phyloP scores from a whole-genome alignment of 2,888 invertebrate species.

The Vanessa cardui region DNA sequence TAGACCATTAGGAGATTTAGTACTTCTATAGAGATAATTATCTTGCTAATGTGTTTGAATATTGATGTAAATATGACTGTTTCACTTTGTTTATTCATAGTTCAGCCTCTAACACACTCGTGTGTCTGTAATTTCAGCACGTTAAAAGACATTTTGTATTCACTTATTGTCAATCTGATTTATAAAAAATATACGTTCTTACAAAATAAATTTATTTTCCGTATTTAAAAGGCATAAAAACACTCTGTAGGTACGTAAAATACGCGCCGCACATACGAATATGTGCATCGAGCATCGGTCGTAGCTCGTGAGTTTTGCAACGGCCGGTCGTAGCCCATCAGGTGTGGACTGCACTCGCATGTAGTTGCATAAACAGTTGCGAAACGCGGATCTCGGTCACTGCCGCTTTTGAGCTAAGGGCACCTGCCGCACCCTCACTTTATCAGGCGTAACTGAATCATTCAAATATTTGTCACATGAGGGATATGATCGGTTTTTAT shows the following conservation, averaged over 20 bases:
- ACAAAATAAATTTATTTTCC: background rate
- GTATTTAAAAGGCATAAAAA: constrained; percentile 21
- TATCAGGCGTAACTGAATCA: constrained; percentile 33
- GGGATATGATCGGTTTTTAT: constrained; percentile 7
- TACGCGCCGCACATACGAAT: constrained; percentile 50
- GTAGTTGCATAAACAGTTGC: constrained; percentile 79
- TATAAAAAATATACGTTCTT: constrained; percentile 7
- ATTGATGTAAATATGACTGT: background rate
- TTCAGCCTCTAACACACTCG: background rate
- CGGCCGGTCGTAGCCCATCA: constrained; percentile 68
- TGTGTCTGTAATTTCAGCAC: background rate
- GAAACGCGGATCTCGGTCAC: constrained; percentile 79
- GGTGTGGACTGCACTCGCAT: constrained; percentile 69
- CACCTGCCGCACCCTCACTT: constrained; percentile 56
- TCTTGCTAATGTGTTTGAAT: background rate
- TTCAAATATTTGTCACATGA: constrained; percentile 31
- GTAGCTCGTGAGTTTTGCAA: constrained; percentile 66
- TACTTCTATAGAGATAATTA: background rate
- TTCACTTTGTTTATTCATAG: background rate
- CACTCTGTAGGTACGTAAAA: constrained; percentile 43
- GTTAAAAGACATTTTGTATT: background rate
- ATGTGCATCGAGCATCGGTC: constrained; percentile 55
- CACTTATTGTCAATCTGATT: background rate
- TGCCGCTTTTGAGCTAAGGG: constrained; percentile 69
- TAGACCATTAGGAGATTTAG: constrained; percentile 23